Evolutionary conservation across 2,797 vertebrate genomes (phyloP).

Genomic region (Cuniculus paca): DNA sequence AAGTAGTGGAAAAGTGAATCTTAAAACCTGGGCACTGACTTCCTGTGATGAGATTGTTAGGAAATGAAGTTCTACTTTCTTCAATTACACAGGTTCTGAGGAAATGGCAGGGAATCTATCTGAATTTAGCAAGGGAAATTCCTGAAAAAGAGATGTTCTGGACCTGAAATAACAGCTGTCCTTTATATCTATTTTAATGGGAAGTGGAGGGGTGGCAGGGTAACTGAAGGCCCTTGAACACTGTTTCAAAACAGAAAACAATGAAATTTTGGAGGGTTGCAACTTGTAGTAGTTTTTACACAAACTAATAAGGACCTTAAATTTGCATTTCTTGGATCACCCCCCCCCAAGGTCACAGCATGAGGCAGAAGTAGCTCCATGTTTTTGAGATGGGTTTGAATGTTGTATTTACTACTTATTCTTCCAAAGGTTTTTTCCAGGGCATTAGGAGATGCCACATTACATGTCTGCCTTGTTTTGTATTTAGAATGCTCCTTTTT

Average conservation of each 20-base stretch:
- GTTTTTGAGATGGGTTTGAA: not conserved
- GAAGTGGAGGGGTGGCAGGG: not conserved
- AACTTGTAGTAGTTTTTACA: not conserved
- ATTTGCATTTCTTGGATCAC: not conserved
- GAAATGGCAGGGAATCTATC: not conserved
- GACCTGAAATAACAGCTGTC: not conserved
- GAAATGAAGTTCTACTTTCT: not conserved
- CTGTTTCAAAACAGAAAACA: not conserved
- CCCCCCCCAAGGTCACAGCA: not conserved
- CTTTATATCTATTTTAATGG: not conserved
- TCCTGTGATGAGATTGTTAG: not conserved
- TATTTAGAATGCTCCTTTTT: constrained; percentile 13
- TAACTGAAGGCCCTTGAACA: not conserved
- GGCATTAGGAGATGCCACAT: not conserved
- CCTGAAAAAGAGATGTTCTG: not conserved
- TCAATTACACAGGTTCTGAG: not conserved
- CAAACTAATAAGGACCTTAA: not conserved
- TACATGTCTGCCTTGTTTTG: constrained; percentile 21
- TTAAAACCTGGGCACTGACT: not conserved
- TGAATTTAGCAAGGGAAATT: not conserved
- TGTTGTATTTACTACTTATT: not conserved
- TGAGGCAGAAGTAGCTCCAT: not conserved
- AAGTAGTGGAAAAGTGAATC: not conserved
- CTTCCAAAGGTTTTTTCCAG: not conserved
- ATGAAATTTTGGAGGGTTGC: not conserved